phyloP scores from a whole-genome alignment of 30 jellyfish, hydroid and myxozoan species.

The Hydractinia symbiolongicarpus region DNA sequence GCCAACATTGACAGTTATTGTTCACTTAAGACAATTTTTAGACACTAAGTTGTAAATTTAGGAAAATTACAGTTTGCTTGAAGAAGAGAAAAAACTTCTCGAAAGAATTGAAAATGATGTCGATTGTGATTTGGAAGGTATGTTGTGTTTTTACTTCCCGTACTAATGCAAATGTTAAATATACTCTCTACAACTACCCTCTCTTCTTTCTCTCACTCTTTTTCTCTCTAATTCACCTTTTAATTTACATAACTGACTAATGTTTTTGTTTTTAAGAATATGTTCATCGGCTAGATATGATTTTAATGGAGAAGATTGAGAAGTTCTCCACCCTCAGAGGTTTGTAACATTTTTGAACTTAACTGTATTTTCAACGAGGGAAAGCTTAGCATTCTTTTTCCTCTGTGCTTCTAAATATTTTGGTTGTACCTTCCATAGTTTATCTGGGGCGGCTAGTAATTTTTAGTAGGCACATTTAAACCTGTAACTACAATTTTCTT shows the following conservation, averaged over 20 bases:
- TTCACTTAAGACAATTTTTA: not conserved
- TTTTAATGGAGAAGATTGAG: conserved; percentile 66
- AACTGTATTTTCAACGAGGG: too few relatives aligned
- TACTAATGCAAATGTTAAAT: too few relatives aligned
- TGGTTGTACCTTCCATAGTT: not conserved
- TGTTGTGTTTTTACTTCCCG: not conserved
- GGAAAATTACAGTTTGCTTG: conserved; percentile 78
- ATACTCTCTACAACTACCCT: too few relatives aligned
- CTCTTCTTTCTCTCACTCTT: not conserved
- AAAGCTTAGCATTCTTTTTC: not conserved
- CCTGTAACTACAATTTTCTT: too few relatives aligned
- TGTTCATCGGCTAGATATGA: conserved; percentile 81
- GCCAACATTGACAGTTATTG: too few relatives aligned
- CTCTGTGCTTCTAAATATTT: not conserved
- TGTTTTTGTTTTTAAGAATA: conserved; percentile 40
- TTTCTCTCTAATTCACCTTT: not conserved
- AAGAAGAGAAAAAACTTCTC: conserved; percentile 79
- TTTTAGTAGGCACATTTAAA: too few relatives aligned
- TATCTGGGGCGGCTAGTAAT: too few relatives aligned
- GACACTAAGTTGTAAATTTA: conserved; percentile 5
- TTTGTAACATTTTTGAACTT: not conserved
- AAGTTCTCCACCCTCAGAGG: conserved; percentile 72
- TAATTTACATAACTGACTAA: not conserved
- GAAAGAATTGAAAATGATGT: conserved; percentile 60
- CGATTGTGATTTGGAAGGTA: conserved; percentile 71